Evolutionary conservation across 2,113 vertebrate genomes (phyloP).

Genomic region (Dicerorhinus sumatrensis): DNA sequence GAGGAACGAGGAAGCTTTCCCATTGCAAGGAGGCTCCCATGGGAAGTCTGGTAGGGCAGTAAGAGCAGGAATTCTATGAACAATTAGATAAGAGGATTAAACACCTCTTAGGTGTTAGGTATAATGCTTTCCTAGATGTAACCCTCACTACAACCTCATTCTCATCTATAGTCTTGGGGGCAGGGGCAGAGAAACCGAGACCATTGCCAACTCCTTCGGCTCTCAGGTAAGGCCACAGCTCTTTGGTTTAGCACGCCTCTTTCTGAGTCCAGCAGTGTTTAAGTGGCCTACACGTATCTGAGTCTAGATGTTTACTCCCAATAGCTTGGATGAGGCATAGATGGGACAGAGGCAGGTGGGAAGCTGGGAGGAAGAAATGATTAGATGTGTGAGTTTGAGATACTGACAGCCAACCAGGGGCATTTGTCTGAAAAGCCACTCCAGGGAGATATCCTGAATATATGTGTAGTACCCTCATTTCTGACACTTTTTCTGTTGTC

Average conservation of each 20-base stretch:
- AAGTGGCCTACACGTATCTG: background rate
- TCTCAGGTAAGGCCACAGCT: background rate
- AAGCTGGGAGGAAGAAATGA: constrained; percentile 24
- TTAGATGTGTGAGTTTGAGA: background rate
- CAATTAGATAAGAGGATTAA: background rate
- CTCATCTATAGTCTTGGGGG: background rate
- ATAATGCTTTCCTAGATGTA: background rate
- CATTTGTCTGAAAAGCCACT: background rate
- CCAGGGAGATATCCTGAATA: background rate
- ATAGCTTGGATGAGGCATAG: background rate
- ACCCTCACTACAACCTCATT: background rate
- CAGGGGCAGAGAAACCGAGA: background rate
- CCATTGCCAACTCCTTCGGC: background rate
- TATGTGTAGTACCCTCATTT: background rate
- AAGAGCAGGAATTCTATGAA: background rate
- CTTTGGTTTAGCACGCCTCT: background rate
- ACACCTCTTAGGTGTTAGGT: background rate
- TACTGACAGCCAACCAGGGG: background rate
- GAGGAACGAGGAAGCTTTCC: background rate
- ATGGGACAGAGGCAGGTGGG: background rate
- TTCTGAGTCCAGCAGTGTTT: background rate
- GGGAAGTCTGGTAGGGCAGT: background rate
- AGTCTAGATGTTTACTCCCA: background rate
- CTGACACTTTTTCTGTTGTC: background rate
- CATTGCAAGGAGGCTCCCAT: background rate